Percentiles rank a stretch among this genome's conserved stretches.
Conservation (phyloP, 2,888 invertebrate species). For the Ichneumoninae sp. region DNA sequence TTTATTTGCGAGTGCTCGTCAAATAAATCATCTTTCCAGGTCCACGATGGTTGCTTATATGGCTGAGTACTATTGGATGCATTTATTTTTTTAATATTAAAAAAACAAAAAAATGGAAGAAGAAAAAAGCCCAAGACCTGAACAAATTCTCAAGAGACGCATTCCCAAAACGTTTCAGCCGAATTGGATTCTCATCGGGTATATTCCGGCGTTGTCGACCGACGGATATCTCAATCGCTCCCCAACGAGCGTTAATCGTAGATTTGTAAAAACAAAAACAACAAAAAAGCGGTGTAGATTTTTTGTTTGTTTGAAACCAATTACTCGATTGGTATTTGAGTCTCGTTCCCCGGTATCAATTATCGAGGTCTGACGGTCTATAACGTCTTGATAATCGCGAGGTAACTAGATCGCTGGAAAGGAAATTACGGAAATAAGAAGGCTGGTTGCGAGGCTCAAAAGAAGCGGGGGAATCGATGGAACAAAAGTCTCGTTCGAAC, state of each 20-base stretch:
- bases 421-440: constrained; percentile 47
- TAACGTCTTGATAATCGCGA: constrained; percentile 8
- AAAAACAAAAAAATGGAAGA: not conserved
- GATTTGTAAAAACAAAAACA: not conserved
- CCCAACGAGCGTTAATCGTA: not conserved
- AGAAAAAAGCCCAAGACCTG: constrained; percentile 1
- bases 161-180: not conserved
- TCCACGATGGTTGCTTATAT: constrained; percentile 23
- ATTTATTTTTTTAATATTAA: not conserved
- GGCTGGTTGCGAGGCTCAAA: not conserved
- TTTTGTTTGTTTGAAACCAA: not conserved
- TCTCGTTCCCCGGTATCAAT: not conserved
- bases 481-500: constrained; percentile 43
- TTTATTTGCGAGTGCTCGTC: too few species aligned
- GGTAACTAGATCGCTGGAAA: constrained; percentile 24
- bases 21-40: not conserved
- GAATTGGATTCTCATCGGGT: constrained; percentile 29
- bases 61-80: constrained; percentile 17
- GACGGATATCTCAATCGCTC: not conserved
- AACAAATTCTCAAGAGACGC: constrained; percentile 29
- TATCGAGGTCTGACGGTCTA: constrained; percentile 13
- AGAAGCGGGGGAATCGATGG: constrained; percentile 30
- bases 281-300: not conserved
- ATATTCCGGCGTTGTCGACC: not conserved
- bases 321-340: not conserved